Conservation (phyloP, 23 tunicate genomes). For the Styela plicata region DNA sequence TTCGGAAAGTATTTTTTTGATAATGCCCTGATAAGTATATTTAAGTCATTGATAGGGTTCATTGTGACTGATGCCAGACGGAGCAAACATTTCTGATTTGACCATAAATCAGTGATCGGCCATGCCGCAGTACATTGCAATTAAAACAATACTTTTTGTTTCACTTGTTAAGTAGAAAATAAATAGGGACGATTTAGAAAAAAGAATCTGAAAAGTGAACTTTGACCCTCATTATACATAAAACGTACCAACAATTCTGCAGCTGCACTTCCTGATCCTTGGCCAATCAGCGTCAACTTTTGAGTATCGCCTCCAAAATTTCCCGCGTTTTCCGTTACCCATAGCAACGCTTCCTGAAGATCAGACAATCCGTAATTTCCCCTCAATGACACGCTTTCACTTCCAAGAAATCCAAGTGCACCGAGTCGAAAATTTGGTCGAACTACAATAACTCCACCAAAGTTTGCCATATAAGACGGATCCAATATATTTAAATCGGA, state of each 20-base stretch:
- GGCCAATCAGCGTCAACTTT: conserved; percentile 14
- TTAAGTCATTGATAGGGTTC: too few relatives aligned
- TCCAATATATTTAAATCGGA: background rate
- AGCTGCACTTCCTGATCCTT: conserved; percentile 21
- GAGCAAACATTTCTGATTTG: too few relatives aligned
- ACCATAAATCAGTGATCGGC: too few relatives aligned
- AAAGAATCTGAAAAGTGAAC: too few relatives aligned
- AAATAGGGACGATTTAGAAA: too few relatives aligned
- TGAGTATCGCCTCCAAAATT: conserved; percentile 7
- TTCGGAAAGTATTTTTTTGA: too few relatives aligned
- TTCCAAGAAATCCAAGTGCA: conserved; percentile 9
- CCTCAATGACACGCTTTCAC: background rate
- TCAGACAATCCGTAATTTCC: conserved; percentile 26
- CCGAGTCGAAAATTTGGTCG: conserved; percentile 10
- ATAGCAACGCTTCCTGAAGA: conserved; percentile 7
- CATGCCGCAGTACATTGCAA: too few relatives aligned
- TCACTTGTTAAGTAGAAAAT: too few relatives aligned
- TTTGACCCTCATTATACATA: too few relatives aligned
- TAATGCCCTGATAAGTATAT: too few relatives aligned
- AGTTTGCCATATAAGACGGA: background rate
- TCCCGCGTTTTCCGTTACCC: conserved; percentile 1
- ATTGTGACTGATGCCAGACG: too few relatives aligned
- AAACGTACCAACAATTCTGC: conserved; percentile 16
- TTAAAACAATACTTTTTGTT: too few relatives aligned
- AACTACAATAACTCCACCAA: conserved; percentile 11